Evolutionary conservation across 2,888 invertebrate genomes (phyloP), one percentile per base, ranked within the genome.

Genomic region (Campaea margaritaria): DNA sequence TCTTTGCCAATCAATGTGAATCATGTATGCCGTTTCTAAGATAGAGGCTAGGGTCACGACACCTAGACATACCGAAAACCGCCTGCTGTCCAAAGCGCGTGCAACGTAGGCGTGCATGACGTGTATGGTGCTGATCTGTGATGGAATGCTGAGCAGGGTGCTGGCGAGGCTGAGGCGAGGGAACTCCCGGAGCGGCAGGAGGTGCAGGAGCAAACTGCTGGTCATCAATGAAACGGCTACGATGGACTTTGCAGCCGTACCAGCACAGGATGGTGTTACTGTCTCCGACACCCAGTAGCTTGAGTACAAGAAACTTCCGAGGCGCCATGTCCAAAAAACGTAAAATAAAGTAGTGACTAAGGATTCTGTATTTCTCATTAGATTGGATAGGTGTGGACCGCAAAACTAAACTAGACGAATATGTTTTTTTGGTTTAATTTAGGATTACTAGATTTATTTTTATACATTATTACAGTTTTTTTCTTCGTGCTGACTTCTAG

Each of bases 81-180:
- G 69, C 4, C 58, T 58, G 62, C 75, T 79, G 58, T 79, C 65
- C 0, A 85, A 16, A 0, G 71, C 58, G 0, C 77, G 72, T 0
- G 67, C 73, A 0, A 83, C 52, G 39, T 78, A 80, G 28, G 57
- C 67, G 49, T 83, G 75, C 0, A 81, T 61, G 39, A 81, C 76
- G 52, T 78, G 76, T 9, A 83, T 58, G 0, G 78, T 74, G 45
- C 76, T 74, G 0, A 74, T 56, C 58, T 83, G 82, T 0, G 83
- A 74, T 2, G 84, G 85, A 11, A 83, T 70, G 36, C 78, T 75
- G 11, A 79, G 9, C 1, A 86, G 48, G 1, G 75, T 77, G 55
- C 72, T 79, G 1, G 68, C 70, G 15, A 87, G 68, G 31, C 81
- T 83, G 27, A 83, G 58, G 13, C 76, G 70, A 0, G 85, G 86